Conservation (phyloP, 2,113 vertebrate species). For the Rhegmatorhina hoffmannsi region DNA sequence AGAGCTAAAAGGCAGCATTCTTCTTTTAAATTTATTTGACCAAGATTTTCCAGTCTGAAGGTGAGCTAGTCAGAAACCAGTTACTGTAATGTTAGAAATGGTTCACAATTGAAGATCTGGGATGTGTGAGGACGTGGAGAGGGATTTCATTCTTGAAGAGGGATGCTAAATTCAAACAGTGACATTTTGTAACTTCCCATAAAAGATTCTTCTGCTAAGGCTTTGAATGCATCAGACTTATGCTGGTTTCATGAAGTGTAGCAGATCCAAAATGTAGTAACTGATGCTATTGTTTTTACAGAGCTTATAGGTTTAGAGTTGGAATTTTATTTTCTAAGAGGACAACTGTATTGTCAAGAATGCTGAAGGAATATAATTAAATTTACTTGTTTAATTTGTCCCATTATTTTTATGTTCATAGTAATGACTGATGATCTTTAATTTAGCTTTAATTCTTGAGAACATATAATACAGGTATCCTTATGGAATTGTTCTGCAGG, state of each 20-base stretch:
- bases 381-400: background rate
- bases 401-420: background rate
- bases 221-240: background rate
- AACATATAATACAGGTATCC: background rate
- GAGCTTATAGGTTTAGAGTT: background rate
- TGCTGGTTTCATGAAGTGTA: background rate
- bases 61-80: background rate
- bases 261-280: background rate
- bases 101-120: background rate
- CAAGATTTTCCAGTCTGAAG: background rate
- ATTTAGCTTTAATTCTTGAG: background rate
- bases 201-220: background rate
- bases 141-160: background rate
- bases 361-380: background rate
- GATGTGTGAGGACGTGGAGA: background rate
- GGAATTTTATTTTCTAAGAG: background rate
- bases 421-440: background rate
- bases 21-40: background rate
- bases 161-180: background rate
- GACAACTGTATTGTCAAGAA: background rate
- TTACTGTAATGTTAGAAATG: background rate
- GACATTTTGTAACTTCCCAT: background rate
- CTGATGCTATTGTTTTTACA: background rate
- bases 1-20: background rate
- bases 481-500: background rate